A percentile compares a stretch with the other conserved stretches of the same genome.
Evolutionary conservation across 2,888 invertebrate genomes (phyloP).

Genomic region (Noctua janthe): DNA sequence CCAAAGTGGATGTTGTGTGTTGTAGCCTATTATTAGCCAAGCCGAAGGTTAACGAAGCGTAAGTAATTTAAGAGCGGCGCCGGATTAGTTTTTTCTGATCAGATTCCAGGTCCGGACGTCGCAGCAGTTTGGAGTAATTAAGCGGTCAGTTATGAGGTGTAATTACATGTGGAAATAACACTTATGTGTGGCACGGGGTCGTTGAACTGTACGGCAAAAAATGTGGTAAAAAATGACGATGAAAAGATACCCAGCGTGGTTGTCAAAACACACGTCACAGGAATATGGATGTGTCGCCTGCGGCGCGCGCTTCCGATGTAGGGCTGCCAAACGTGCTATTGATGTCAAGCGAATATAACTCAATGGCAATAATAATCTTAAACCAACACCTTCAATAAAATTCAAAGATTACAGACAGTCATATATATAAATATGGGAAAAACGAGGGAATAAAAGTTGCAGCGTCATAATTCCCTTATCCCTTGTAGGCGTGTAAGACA

Average conservation of each 20-base stretch:
- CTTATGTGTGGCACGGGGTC: slow-evolving; percentile 79
- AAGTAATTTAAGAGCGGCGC: slow-evolving; percentile 79
- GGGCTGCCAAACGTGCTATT: slow-evolving; percentile 66
- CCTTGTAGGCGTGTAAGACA: slow-evolving; percentile 24
- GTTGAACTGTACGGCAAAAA: slow-evolving; percentile 78
- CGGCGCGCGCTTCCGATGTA: slow-evolving; percentile 73
- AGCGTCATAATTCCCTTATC: slow-evolving; percentile 12
- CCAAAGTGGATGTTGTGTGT: slow-evolving; percentile 66
- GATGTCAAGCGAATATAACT: slow-evolving; percentile 1
- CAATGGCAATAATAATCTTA: background rate
- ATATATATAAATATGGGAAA: background rate
- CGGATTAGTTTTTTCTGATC: slow-evolving; percentile 82
- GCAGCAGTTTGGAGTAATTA: slow-evolving; percentile 87
- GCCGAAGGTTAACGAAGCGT: slow-evolving; percentile 81
- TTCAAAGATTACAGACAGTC: background rate
- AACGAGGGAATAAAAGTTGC: background rate
- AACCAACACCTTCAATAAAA: background rate
- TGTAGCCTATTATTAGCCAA: slow-evolving; percentile 73
- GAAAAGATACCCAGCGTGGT: slow-evolving; percentile 79
- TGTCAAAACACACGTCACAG: slow-evolving; percentile 89
- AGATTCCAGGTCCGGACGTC: slow-evolving; percentile 77
- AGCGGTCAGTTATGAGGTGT: slow-evolving; percentile 84
- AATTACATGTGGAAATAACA: slow-evolving; percentile 87
- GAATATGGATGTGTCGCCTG: slow-evolving; percentile 87
- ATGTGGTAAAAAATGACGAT: slow-evolving; percentile 76